Conservation (phyloP, 2,113 vertebrate species). For the Onychostoma macrolepis region DNA sequence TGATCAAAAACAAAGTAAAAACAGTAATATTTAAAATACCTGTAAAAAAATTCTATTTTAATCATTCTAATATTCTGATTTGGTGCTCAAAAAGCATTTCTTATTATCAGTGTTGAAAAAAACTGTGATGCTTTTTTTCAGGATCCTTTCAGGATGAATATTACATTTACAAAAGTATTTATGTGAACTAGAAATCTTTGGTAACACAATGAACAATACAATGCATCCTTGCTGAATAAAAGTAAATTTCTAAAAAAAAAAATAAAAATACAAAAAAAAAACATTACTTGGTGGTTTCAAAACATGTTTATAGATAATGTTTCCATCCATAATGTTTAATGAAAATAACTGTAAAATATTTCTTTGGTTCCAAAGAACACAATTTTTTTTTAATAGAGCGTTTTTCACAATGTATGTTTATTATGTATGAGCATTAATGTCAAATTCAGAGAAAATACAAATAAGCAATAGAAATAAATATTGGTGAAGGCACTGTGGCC, state of each 20-base stretch:
- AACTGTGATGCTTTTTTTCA: too few relatives aligned
- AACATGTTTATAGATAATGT: not conserved
- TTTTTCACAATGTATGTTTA: too few relatives aligned
- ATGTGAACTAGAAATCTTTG: too few relatives aligned
- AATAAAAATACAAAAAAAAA: too few relatives aligned
- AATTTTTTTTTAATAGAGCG: too few relatives aligned
- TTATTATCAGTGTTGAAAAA: not conserved
- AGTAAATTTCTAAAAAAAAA: not conserved
- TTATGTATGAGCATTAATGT: too few relatives aligned
- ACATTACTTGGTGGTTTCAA: not conserved
- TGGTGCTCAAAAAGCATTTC: not conserved
- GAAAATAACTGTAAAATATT: too few relatives aligned
- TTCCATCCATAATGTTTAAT: not conserved
- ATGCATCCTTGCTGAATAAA: too few relatives aligned
- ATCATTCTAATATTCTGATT: not conserved
- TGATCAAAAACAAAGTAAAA: not conserved
- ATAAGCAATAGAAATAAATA: not conserved
- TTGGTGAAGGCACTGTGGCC: not conserved
- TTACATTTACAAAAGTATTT: too few relatives aligned
- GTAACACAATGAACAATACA: too few relatives aligned
- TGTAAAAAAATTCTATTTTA: not conserved
- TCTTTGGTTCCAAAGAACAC: too few relatives aligned
- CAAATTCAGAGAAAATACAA: not conserved
- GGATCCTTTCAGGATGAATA: too few relatives aligned
- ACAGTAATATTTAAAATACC: not conserved